Evolutionary conservation across 2,797 vertebrate species (phyloP).

Genomic region (Tokudaia muenninki): DNA sequence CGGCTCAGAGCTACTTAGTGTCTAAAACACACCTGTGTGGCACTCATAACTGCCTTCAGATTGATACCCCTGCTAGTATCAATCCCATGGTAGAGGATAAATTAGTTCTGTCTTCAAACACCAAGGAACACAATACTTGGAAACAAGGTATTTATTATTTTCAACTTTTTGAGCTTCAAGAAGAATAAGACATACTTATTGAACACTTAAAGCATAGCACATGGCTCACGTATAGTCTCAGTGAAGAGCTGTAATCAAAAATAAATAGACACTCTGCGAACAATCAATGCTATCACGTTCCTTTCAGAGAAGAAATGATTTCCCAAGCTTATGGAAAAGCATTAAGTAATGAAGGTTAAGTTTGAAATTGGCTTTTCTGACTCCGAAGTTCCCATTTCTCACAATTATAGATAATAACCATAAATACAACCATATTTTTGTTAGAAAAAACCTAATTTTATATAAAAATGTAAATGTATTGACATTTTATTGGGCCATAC

Average conservation of each 20-base stretch:
- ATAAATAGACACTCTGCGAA: neutral
- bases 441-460: neutral
- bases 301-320: neutral
- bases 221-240: neutral
- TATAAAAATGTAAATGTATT: neutral
- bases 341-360: neutral
- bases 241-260: neutral
- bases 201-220: neutral
- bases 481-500: neutral
- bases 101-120: neutral
- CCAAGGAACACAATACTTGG: neutral
- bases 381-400: neutral
- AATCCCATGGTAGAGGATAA: neutral
- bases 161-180: slow-evolving; percentile 44
- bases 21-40: neutral
- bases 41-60: neutral
- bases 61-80: neutral
- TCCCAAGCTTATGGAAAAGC: neutral
- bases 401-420: neutral
- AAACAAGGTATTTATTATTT: slow-evolving; percentile 5
- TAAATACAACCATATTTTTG: neutral
- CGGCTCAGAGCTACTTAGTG: neutral
- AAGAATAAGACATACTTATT: slow-evolving; percentile 28
- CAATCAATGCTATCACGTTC: neutral
- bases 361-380: slow-evolving; percentile 26